Evolutionary conservation across 2,797 vertebrate genomes (phyloP).

Genomic region (Sebastolobus altivelis): DNA sequence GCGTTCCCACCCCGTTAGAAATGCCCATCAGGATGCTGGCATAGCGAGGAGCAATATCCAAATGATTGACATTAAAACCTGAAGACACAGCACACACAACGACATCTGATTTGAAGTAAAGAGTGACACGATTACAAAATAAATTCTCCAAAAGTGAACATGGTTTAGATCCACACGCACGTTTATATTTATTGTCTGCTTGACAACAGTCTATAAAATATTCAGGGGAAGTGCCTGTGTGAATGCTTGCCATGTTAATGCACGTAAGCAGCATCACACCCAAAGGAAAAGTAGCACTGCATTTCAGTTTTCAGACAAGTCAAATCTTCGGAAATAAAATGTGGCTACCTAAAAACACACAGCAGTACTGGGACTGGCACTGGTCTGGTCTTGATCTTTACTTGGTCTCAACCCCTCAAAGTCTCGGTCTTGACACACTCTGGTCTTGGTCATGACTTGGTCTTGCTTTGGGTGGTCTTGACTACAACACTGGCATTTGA

Average conservation of each 20-base stretch:
- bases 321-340: no score
- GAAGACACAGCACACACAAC: constrained; percentile 11
- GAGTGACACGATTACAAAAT: not conserved
- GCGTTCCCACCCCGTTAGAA: constrained; percentile 95
- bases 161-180: not conserved
- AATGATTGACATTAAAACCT: constrained; percentile 99
- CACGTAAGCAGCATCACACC: constrained; percentile 31
- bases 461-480: no score
- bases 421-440: no score
- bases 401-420: no score
- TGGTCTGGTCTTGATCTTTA: no score
- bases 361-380: no score
- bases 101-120: not conserved
- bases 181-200: constrained; percentile 12
- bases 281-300: constrained; percentile 1
- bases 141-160: not conserved
- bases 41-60: constrained; percentile 98
- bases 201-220: constrained; percentile 52
- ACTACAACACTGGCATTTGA: not conserved
- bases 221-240: constrained; percentile 31
- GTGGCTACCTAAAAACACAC: no score
- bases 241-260: constrained; percentile 7
- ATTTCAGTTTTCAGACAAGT: not conserved
- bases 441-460: no score
- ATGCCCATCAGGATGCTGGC: constrained; percentile 99